Percentiles rank a stretch among this genome's conserved stretches.
Evolutionary conservation across 2,888 invertebrate species (phyloP).

Genomic region (Noctua comes): DNA sequence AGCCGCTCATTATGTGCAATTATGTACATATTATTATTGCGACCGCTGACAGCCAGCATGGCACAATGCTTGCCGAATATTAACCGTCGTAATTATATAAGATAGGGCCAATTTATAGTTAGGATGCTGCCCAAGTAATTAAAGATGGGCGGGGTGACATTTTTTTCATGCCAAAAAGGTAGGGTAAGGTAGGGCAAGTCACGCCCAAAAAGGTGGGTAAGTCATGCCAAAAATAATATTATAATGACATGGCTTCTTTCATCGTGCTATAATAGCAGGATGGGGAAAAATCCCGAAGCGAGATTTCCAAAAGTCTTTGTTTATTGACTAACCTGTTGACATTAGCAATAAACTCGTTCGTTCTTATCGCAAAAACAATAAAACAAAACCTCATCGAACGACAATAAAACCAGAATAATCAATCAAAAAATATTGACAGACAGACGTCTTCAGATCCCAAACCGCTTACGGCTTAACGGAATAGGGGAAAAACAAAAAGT

Average conservation of each 20-base stretch:
- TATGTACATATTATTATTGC: conserved; percentile 62
- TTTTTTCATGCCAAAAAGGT: background rate
- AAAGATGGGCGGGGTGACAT: conserved; percentile 9
- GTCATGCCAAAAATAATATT: no score
- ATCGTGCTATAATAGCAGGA: no score
- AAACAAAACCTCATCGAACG: conserved; percentile 13
- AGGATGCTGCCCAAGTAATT: conserved; percentile 42
- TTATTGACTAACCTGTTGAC: conserved; percentile 18
- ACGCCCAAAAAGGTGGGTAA: background rate
- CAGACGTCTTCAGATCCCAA: conserved; percentile 40
- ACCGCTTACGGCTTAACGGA: conserved; percentile 44
- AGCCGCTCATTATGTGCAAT: conserved; percentile 62
- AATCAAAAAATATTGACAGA: conserved; percentile 50
- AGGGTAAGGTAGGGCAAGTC: no score
- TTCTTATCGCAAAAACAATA: conserved; percentile 16
- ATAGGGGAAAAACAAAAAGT: conserved; percentile 13
- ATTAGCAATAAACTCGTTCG: conserved; percentile 6
- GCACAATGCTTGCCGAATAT: conserved; percentile 58
- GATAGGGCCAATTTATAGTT: conserved; percentile 64
- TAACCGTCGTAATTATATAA: conserved; percentile 62
- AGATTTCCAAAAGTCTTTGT: background rate
- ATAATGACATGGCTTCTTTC: no score
- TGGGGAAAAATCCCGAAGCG: background rate
- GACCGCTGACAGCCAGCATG: conserved; percentile 57
- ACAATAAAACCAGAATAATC: conserved; percentile 33